Percentiles rank a stretch among this genome's conserved stretches.
Conservation (phyloP, 2,113 vertebrate genomes). For the Bubo bubo region DNA sequence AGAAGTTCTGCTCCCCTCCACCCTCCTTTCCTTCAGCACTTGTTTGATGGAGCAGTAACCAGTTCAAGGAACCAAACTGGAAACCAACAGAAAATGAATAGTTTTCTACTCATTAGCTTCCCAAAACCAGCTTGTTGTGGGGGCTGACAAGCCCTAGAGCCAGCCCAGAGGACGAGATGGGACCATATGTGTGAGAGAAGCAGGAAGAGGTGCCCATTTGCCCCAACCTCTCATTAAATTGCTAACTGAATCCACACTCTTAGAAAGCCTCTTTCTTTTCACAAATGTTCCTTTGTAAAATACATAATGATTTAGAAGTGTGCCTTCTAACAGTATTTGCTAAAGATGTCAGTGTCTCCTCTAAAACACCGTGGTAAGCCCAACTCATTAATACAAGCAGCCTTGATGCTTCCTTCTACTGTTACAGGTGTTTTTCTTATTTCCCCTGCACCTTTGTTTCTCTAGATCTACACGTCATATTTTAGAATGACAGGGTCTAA, state of each 20-base stretch:
- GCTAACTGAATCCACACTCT: background rate
- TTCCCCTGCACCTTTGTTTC: background rate
- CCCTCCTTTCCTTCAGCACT: background rate
- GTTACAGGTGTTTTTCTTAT: background rate
- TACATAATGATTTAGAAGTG: background rate
- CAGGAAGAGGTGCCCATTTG: accelerated
- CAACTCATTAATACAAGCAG: background rate
- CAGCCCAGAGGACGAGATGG: background rate
- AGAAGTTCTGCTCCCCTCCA: background rate
- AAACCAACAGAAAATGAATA: background rate
- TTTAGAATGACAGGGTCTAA: background rate
- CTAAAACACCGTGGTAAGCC: background rate
- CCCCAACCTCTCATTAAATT: background rate
- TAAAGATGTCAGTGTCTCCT: background rate
- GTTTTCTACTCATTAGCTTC: background rate
- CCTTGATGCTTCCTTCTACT: background rate
- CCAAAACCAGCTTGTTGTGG: background rate
- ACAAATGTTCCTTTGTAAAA: background rate
- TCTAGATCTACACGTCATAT: background rate
- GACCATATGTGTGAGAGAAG: background rate
- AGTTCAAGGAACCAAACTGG: background rate
- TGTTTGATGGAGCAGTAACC: background rate
- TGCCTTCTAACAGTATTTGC: background rate
- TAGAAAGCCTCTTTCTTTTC: background rate
- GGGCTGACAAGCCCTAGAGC: background rate